A percentile compares a stretch with the other conserved stretches of the same genome.
Conservation (phyloP, 1,140 invertebrate species). For the Saccostrea cuccullata region DNA sequence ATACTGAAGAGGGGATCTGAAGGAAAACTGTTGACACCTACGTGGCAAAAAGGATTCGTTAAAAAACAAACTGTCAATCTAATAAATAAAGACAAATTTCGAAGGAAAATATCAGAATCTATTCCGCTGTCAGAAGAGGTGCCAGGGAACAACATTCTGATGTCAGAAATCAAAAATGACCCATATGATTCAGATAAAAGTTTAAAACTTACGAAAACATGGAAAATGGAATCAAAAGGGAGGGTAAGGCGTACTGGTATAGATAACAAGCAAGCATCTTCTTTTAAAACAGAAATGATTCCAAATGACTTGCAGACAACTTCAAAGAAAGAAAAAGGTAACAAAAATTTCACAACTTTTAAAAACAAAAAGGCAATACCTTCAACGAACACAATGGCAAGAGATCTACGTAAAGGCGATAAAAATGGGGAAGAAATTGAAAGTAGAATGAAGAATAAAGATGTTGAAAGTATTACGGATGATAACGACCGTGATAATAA, state of each 20-base stretch:
- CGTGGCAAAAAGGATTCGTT: not conserved
- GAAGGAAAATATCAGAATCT: not conserved
- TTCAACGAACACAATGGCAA: too few species aligned
- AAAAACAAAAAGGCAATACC: too few species aligned
- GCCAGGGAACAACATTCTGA: not conserved
- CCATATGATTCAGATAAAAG: not conserved
- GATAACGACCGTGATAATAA: not conserved
- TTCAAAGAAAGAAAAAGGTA: too few species aligned
- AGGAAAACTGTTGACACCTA: not conserved
- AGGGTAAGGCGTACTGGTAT: not conserved
- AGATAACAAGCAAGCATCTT: not conserved
- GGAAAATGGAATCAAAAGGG: not conserved
- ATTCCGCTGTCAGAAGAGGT: not conserved
- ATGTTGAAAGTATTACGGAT: not conserved
- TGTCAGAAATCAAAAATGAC: not conserved
- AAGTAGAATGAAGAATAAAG: not conserved
- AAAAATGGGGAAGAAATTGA: not conserved
- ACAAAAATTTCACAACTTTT: too few species aligned
- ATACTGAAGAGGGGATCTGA: not conserved
- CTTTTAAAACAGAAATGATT: too few species aligned
- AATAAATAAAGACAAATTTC: conserved; percentile 15
- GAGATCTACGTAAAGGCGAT: not conserved
- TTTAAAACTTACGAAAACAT: not conserved
- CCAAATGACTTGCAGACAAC: too few species aligned
- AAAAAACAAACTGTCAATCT: not conserved